phyloP scores from a whole-genome alignment of 2,113 vertebrate genomes.

The Phocoena phocoena region DNA sequence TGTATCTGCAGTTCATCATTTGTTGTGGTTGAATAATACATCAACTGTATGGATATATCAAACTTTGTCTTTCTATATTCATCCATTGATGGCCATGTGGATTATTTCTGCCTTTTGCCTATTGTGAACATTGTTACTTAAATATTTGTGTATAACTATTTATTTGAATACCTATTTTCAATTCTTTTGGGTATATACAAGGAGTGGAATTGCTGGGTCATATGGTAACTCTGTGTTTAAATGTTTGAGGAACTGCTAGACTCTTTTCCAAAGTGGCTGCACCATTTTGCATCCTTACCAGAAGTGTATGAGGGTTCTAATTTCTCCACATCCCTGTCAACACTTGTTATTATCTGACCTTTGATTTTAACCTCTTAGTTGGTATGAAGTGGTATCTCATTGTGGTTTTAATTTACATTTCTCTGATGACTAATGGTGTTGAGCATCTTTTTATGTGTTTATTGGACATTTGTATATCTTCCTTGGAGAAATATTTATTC shows the following conservation, averaged over 20 bases:
- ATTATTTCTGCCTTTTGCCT: neutral
- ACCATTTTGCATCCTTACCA: neutral
- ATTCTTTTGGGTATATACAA: neutral
- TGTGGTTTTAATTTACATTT: slow-evolving; percentile 36
- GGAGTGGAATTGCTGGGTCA: neutral
- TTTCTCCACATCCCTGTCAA: neutral
- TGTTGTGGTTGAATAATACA: neutral
- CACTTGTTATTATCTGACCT: neutral
- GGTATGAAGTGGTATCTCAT: neutral
- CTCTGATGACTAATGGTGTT: neutral
- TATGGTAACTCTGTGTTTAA: neutral
- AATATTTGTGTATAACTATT: neutral
- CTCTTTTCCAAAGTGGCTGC: neutral
- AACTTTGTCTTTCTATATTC: neutral
- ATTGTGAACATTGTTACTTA: neutral
- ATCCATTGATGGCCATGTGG: neutral
- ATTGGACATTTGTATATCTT: neutral
- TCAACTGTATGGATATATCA: neutral
- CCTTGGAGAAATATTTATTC: neutral
- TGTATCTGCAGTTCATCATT: neutral
- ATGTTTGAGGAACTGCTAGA: neutral
- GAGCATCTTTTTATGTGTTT: neutral
- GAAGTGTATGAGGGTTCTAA: neutral
- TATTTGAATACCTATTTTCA: neutral
- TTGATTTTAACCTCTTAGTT: neutral